phyloP scores from a whole-genome alignment of 2,797 vertebrate genomes.

The Chromobotia macracanthus region DNA sequence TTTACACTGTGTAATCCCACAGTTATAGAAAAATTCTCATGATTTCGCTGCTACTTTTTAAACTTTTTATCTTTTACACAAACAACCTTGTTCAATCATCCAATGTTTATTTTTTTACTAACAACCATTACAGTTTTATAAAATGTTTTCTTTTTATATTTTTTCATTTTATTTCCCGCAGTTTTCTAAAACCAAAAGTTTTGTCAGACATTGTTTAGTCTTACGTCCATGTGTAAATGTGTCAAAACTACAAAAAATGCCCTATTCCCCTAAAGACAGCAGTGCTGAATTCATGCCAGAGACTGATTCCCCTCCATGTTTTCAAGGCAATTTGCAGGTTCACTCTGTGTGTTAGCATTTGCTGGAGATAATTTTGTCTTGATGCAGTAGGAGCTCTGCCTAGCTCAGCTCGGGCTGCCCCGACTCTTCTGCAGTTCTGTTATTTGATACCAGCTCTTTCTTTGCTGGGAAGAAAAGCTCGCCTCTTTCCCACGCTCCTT shows the following conservation, averaged over 20 bases:
- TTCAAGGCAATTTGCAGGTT: constrained; percentile 42
- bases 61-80: neutral
- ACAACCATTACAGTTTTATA: neutral
- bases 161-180: neutral
- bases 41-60: too few relatives aligned
- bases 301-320: constrained; percentile 28
- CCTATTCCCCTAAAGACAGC: constrained; percentile 9
- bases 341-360: constrained; percentile 44
- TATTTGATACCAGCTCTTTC: constrained; percentile 85
- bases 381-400: constrained; percentile 59
- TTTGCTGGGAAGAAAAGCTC: constrained; percentile 97
- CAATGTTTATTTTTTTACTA: neutral
- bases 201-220: constrained; percentile 26
- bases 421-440: constrained; percentile 73
- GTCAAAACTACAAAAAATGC: constrained; percentile 27
- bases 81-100: neutral
- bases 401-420: constrained; percentile 61
- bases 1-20: too few relatives aligned
- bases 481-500: constrained; percentile 99
- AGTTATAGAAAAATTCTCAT: too few relatives aligned
- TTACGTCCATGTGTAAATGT: constrained; percentile 29
- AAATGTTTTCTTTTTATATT: neutral
- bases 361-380: constrained; percentile 62
- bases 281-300: constrained; percentile 37
- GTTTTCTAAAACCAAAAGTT: neutral